Conservation (phyloP, 2,113 vertebrate species). For the Oncorhynchus keta region DNA sequence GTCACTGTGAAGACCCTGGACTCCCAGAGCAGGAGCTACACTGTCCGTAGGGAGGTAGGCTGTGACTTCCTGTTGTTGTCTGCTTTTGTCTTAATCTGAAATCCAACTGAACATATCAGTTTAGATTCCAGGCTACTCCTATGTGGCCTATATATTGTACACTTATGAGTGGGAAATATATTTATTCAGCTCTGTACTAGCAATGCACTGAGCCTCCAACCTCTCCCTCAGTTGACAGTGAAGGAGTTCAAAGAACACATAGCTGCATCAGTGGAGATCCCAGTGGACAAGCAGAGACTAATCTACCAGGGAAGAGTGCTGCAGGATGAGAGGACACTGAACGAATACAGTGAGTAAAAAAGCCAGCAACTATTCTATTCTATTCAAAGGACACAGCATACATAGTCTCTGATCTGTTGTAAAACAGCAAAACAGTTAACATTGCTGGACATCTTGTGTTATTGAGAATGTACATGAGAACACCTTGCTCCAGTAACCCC, state of each 20-base stretch:
- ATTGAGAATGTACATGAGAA: background rate
- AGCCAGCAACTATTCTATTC: background rate
- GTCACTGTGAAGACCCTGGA: slow-evolving; percentile 87
- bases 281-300: slow-evolving; percentile 83
- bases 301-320: slow-evolving; percentile 87
- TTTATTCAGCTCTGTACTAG: background rate
- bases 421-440: too few relatives aligned
- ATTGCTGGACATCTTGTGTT: background rate
- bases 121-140: background rate
- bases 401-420: too few relatives aligned
- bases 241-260: slow-evolving; percentile 87
- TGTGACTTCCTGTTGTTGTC: background rate
- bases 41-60: slow-evolving; percentile 78
- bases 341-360: slow-evolving; percentile 83
- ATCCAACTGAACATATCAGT: background rate
- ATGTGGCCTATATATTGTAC: background rate
- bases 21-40: slow-evolving; percentile 83
- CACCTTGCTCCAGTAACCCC: background rate
- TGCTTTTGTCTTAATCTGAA: background rate
- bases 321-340: slow-evolving; percentile 82
- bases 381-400: background rate
- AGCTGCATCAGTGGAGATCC: slow-evolving; percentile 79
- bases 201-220: background rate
- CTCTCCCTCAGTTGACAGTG: slow-evolving; percentile 76
- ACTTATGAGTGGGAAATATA: background rate